Evolutionary conservation across 2,888 invertebrate genomes (phyloP), one percentile per base, ranked within the genome.

Genomic region (Phaonia tiefii): DNA sequence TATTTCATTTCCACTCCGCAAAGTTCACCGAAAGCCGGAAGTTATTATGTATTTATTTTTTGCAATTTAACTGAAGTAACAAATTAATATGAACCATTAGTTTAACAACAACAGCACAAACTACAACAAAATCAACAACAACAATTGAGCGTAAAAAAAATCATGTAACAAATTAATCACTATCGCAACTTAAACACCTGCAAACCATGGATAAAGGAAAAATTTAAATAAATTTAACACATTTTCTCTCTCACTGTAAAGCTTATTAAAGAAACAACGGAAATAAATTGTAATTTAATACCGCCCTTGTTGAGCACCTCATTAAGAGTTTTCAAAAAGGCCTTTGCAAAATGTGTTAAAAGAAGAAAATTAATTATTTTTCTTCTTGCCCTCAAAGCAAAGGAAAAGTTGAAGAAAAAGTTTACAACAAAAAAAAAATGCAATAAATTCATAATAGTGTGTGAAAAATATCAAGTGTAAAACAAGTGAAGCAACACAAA

Each of bases 11-110:
- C n/a, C 3, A 31, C 31, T 3, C 31, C 31, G 8, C 3, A 31
- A 3, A 31, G 31, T 8, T 8, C 3, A 5, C 22, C 56, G n/a
- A 49, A 42, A 80, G 66, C 46, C 67, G 80, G 80, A 77, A 65
- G 37, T 77, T 58, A 69, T n/a, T n/a, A n/a, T n/a, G n/a, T n/a
- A n/a, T 66, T 42, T 66, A 66, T 75, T 49, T 58, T 71, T 56
- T 65, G 22, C 56, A 22, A 31, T 13, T 26, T 31, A 75, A 39
- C 70, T 74, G 79, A 73, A 73, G 70, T 80, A 49, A 31, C 67
- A 58, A 70, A 77, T 74, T 73, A 70, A 66, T 56, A 56, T 56
- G 76, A 60, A 31, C 76, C 76, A 76, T 76, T 76, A 76, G 72
- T 72, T 76, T 73, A 44, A 17, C 26, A 60, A 66, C 20, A 5